Evolutionary conservation across 2,888 invertebrate genomes (phyloP).

Genomic region (Monopis laevigella): DNA sequence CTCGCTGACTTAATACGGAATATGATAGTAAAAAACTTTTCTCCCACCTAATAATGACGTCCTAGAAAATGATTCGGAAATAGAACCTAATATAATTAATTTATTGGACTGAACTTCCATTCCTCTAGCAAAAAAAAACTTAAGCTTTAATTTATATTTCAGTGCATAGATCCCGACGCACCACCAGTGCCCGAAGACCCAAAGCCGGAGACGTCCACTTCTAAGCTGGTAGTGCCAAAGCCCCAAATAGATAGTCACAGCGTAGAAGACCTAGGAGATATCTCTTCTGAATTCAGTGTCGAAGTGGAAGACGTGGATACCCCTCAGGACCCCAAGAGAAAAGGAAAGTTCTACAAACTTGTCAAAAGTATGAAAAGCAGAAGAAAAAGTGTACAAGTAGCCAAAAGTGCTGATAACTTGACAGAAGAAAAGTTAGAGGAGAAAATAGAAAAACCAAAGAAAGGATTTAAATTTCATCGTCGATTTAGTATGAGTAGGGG

Average conservation of each 20-base stretch:
- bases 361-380: conserved; percentile 61
- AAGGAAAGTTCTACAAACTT: conserved; percentile 53
- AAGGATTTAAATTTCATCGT: conserved; percentile 54
- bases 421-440: conserved; percentile 44
- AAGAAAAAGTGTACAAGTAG: conserved; percentile 57
- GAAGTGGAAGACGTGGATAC: conserved; percentile 46
- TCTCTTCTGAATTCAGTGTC: conserved; percentile 59
- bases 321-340: conserved; percentile 45
- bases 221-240: conserved; percentile 40
- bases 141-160: conserved; percentile 24
- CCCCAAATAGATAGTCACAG: conserved; percentile 44
- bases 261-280: conserved; percentile 57
- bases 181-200: conserved; percentile 35
- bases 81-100: too few species aligned
- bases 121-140: too few species aligned
- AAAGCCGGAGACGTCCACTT: conserved; percentile 46
- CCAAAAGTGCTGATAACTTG: conserved; percentile 54
- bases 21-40: too few species aligned
- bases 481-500: conserved; percentile 56
- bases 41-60: too few species aligned
- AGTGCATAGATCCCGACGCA: conserved; percentile 57
- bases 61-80: too few species aligned
- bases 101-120: too few species aligned
- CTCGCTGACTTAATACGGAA: too few species aligned
- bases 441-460: conserved; percentile 43